phyloP scores from a whole-genome alignment of 2,113 vertebrate species.

The Eudyptes chrysolophus region DNA sequence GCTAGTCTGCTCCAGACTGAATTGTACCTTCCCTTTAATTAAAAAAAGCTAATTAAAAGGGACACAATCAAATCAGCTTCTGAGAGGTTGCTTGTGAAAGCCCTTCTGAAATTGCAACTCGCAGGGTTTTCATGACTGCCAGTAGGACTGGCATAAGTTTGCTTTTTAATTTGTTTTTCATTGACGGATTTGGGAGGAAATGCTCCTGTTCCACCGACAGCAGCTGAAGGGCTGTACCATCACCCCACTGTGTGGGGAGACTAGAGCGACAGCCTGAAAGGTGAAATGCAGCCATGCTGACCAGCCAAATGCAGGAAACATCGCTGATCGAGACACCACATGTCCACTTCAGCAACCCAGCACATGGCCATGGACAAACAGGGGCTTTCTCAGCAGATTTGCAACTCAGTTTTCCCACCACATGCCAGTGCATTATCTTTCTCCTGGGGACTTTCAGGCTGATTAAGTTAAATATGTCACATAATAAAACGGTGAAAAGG shows the following conservation, averaged over 20 bases:
- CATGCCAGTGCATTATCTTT: accelerated
- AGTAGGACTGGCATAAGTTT: not conserved
- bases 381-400: too few relatives aligned
- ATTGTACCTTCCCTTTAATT: not conserved
- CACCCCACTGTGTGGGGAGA: accelerated
- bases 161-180: not conserved
- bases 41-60: not conserved
- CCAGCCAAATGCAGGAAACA: not conserved
- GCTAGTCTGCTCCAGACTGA: not conserved
- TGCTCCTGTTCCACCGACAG: accelerated
- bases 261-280: not conserved
- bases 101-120: not conserved
- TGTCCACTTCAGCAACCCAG: too few relatives aligned
- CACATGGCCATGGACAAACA: accelerated
- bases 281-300: not conserved
- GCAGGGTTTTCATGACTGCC: not conserved
- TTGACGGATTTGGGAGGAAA: not conserved
- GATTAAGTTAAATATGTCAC: not conserved
- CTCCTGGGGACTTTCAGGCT: not conserved
- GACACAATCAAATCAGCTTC: not conserved
- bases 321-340: accelerated
- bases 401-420: not conserved
- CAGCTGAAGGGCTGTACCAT: not conserved
- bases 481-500: not conserved
- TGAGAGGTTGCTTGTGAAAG: not conserved